Conservation (phyloP, 1,140 invertebrate genomes). For the Araneus ventricosus region DNA sequence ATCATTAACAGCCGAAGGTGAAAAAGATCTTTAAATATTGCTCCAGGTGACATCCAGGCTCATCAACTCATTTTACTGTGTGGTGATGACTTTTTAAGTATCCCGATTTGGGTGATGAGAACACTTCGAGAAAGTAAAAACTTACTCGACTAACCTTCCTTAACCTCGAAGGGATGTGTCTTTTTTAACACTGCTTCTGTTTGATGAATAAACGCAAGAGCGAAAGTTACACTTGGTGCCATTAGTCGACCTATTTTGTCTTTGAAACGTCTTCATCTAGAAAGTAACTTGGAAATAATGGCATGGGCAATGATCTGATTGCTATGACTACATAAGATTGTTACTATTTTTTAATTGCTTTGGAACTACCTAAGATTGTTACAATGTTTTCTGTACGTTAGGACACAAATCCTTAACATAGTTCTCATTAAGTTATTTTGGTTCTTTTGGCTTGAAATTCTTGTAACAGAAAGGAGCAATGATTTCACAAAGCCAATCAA, state of each 20-base stretch:
- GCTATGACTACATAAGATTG: too few species aligned
- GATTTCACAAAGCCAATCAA: background rate
- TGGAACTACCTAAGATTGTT: too few species aligned
- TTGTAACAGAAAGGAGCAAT: too few species aligned
- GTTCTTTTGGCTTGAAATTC: too few species aligned
- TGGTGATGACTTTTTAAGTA: conserved; percentile 10
- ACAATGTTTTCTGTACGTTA: too few species aligned
- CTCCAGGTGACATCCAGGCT: conserved; percentile 1
- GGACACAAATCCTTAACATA: too few species aligned
- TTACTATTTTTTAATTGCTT: too few species aligned
- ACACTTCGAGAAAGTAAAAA: background rate
- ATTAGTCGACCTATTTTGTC: background rate
- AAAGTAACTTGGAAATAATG: background rate
- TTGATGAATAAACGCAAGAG: background rate
- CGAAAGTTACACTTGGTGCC: background rate
- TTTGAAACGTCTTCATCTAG: background rate
- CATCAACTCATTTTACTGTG: background rate
- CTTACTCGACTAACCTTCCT: background rate
- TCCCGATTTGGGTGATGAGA: background rate
- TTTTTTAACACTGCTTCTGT: background rate
- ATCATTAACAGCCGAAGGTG: conserved; percentile 17
- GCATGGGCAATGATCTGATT: background rate
- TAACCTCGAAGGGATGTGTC: background rate
- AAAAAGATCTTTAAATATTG: background rate
- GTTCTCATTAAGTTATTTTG: too few species aligned